Evolutionary conservation across 2,888 invertebrate genomes (phyloP).

Genomic region (Mallateleia sp.): DNA sequence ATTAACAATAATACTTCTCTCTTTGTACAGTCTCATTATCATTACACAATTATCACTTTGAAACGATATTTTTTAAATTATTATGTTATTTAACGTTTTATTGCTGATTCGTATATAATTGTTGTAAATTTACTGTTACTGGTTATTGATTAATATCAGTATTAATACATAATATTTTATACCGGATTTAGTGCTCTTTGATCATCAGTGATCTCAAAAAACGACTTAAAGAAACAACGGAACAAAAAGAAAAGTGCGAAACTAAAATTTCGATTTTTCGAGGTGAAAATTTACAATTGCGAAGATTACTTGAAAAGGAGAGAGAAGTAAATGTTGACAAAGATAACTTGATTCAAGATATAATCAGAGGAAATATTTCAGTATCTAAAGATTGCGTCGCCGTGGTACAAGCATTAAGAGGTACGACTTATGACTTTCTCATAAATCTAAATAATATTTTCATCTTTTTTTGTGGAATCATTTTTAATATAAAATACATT

Average conservation of each 20-base stretch:
- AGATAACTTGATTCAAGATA: conserved; percentile 33
- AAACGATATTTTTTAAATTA: neutral
- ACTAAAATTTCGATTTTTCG: conserved; percentile 23
- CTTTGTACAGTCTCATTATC: too few relatives aligned
- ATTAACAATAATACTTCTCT: too few relatives aligned
- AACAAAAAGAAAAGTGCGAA: conserved; percentile 25
- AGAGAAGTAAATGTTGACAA: conserved; percentile 37
- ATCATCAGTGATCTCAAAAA: conserved; percentile 33
- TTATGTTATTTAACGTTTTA: neutral
- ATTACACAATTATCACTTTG: neutral
- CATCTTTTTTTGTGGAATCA: conserved; percentile 1
- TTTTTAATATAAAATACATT: conserved; percentile 11
- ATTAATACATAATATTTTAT: conserved; percentile 15
- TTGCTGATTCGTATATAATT: neutral
- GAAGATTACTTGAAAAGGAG: conserved; percentile 32
- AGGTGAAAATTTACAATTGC: conserved; percentile 35
- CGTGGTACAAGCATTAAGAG: conserved; percentile 35
- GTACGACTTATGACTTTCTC: conserved; percentile 4
- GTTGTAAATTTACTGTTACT: too few relatives aligned
- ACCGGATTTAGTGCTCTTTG: conserved; percentile 27
- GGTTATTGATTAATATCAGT: conserved; percentile 4
- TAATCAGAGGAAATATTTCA: conserved; percentile 36
- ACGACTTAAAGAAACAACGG: conserved; percentile 16
- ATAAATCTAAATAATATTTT: conserved; percentile 17
- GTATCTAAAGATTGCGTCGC: conserved; percentile 32